phyloP scores from a whole-genome alignment of 2,888 invertebrate genomes.

The Chrysolina oricalcia region DNA sequence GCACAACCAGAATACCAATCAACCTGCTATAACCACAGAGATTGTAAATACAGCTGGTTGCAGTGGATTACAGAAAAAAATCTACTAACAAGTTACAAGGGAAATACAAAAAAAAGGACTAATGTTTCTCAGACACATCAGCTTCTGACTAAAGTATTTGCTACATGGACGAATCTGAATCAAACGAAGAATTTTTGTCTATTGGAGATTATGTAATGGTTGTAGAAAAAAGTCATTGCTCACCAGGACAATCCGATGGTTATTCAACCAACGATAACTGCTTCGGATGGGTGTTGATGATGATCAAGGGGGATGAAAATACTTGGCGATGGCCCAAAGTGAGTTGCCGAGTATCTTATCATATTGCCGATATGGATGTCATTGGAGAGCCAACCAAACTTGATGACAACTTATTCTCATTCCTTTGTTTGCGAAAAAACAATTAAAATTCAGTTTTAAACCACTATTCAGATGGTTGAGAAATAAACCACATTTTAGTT shows the following conservation, averaged over 20 bases:
- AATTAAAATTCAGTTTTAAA: background rate
- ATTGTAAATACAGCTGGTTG: conserved; percentile 8
- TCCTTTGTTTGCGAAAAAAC: background rate
- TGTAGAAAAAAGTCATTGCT: conserved; percentile 5
- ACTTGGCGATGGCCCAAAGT: conserved; percentile 10
- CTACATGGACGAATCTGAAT: conserved; percentile 20
- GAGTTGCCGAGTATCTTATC: conserved; percentile 15
- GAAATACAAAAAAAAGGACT: background rate
- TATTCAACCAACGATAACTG: conserved; percentile 5
- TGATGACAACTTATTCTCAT: conserved; percentile 12
- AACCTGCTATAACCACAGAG: background rate
- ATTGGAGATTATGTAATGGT: conserved; percentile 20
- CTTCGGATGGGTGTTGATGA: conserved; percentile 21
- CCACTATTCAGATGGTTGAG: background rate
- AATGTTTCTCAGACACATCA: conserved; percentile 6
- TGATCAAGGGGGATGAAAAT: conserved; percentile 15
- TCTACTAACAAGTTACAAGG: conserved; percentile 2
- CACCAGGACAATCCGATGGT: conserved; percentile 13
- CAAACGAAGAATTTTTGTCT: conserved; percentile 22
- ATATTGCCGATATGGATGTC: background rate
- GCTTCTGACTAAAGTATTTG: conserved; percentile 10
- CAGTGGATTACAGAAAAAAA: conserved; percentile 15
- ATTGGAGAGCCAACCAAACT: conserved; percentile 12
- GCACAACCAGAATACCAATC: conserved; percentile 2
- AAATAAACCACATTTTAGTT: background rate